phyloP scores from a whole-genome alignment of 30 jellyfish, hydroid and myxozoan genomes.

The Nemopilema nomurai region DNA sequence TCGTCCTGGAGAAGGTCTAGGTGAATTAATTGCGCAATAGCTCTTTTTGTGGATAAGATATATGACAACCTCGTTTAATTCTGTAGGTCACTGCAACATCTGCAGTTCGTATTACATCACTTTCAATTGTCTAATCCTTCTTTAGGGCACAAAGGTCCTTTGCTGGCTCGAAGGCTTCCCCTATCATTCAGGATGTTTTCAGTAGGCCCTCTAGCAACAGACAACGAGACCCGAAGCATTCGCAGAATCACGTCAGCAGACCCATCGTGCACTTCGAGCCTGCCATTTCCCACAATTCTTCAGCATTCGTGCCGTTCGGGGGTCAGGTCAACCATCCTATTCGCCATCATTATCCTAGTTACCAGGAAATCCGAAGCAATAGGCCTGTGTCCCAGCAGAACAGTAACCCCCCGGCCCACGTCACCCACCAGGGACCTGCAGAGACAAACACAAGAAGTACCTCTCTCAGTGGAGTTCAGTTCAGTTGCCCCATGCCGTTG shows the following conservation, averaged over 20 bases:
- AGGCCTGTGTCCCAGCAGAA: constrained; percentile 12
- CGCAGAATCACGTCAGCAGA: constrained; percentile 7
- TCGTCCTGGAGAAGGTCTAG: too few species aligned
- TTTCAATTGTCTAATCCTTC: neutral
- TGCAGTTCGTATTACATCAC: too few species aligned
- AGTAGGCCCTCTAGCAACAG: constrained; percentile 36
- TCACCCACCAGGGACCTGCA: constrained; percentile 25
- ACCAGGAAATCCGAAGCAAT: constrained; percentile 41
- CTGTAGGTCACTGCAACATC: too few species aligned
- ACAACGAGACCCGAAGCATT: constrained; percentile 18
- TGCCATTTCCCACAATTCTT: constrained; percentile 19
- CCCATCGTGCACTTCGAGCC: constrained; percentile 14
- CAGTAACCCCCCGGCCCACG: constrained; percentile 3
- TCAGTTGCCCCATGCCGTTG: constrained; percentile 51
- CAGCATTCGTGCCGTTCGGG: constrained; percentile 50
- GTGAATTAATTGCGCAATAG: too few species aligned
- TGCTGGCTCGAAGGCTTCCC: constrained; percentile 37
- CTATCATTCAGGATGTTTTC: constrained; percentile 47
- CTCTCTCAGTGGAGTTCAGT: neutral
- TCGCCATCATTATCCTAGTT: constrained; percentile 44
- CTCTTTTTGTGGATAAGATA: too few species aligned
- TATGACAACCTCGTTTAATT: too few species aligned
- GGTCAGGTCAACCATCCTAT: constrained; percentile 21
- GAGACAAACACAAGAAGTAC: constrained; percentile 9
- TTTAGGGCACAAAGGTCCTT: neutral